phyloP scores from a whole-genome alignment of 2,888 invertebrate species.

The Ceramica pisi region DNA sequence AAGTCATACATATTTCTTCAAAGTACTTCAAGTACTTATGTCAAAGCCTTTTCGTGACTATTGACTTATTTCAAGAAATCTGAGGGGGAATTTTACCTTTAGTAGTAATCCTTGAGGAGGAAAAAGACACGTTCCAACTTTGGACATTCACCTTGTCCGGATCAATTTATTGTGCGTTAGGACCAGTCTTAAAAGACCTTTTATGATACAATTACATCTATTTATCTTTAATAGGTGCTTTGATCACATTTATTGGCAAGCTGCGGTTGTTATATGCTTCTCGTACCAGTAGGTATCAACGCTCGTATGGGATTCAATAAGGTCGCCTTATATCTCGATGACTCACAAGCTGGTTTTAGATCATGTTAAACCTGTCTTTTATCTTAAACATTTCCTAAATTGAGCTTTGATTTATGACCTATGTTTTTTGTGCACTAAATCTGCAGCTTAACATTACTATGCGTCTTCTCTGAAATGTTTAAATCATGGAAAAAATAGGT shows the following conservation, averaged over 20 bases:
- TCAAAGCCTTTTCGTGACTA: constrained; percentile 23
- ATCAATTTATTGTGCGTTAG: constrained; percentile 2
- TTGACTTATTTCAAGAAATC: constrained; percentile 19
- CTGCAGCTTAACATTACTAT: not conserved
- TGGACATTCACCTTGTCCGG: not conserved
- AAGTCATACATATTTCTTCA: constrained; percentile 17
- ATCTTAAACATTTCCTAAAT: constrained; percentile 24
- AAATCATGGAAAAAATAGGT: constrained; percentile 1
- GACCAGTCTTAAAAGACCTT: not conserved
- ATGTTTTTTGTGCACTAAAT: constrained; percentile 18
- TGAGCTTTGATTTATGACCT: constrained; percentile 45
- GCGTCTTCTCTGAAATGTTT: not conserved
- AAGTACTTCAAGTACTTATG: constrained; percentile 18
- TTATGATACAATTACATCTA: constrained; percentile 13
- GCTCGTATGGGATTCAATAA: constrained; percentile 22
- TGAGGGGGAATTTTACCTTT: not conserved
- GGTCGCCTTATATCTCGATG: constrained; percentile 57
- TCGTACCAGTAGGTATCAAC: not conserved
- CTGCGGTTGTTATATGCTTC: not conserved
- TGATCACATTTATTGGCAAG: not conserved
- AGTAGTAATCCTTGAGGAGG: not conserved
- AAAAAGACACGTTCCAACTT: constrained; percentile 8
- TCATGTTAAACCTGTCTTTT: constrained; percentile 14
- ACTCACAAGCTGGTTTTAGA: constrained; percentile 34
- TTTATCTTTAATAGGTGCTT: not conserved